phyloP scores from a whole-genome alignment of 2,797 vertebrate species.

The Sternotherus odoratus region DNA sequence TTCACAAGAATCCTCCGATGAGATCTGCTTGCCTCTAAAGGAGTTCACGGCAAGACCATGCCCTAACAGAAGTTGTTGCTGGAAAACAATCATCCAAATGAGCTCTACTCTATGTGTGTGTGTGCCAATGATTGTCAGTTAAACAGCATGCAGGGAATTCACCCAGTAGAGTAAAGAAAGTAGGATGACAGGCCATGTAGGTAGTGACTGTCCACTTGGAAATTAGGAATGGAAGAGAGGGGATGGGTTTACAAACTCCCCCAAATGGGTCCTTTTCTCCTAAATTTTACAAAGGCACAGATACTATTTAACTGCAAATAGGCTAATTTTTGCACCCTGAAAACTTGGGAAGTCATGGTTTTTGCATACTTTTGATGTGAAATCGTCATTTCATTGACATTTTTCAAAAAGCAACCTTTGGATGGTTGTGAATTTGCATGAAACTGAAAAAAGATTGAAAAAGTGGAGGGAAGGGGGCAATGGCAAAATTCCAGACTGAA shows the following conservation, averaged over 20 bases:
- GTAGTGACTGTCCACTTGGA: background rate
- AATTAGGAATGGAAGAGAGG: background rate
- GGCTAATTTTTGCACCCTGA: background rate
- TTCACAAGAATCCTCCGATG: background rate
- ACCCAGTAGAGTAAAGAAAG: background rate
- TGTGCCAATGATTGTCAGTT: too few species aligned
- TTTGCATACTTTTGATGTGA: background rate
- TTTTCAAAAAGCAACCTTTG: background rate
- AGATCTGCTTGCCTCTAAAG: background rate
- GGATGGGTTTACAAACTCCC: background rate
- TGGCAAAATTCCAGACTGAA: background rate
- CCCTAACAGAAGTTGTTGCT: background rate
- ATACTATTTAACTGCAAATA: background rate
- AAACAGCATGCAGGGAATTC: background rate
- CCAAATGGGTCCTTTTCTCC: background rate
- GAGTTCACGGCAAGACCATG: background rate
- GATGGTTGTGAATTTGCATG: background rate
- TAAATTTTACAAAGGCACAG: background rate
- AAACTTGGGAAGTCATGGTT: background rate
- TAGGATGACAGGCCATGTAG: too few species aligned
- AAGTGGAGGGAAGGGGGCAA: fast-evolving
- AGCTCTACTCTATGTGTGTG: background rate
- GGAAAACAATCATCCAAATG: background rate
- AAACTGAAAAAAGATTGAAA: background rate
- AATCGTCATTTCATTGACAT: background rate